phyloP scores from a whole-genome alignment of 2,113 vertebrate genomes.

The Rhinoderma darwinii region DNA sequence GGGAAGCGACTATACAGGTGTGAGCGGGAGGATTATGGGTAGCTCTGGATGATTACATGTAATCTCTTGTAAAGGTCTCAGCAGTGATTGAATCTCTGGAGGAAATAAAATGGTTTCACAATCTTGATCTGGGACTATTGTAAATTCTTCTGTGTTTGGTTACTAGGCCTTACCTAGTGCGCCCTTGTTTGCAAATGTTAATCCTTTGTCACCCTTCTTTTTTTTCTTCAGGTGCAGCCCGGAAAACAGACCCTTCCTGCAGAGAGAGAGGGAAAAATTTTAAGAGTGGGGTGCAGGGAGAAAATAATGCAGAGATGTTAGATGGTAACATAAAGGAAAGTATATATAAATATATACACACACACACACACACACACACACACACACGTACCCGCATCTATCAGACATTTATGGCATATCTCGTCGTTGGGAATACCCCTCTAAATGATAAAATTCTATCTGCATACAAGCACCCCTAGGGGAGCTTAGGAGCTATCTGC shows the following conservation, averaged over 20 bases:
- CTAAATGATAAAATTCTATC: too few relatives aligned
- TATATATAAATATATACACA: too few relatives aligned
- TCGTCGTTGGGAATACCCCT: too few relatives aligned
- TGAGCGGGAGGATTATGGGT: not conserved
- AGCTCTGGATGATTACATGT: not conserved
- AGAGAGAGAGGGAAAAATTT: conserved; percentile 68
- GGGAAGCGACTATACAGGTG: not conserved
- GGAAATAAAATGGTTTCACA: not conserved
- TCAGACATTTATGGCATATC: too few relatives aligned
- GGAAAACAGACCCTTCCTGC: conserved; percentile 76
- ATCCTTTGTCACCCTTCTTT: conserved; percentile 75
- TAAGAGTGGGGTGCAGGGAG: not conserved
- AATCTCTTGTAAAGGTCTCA: not conserved
- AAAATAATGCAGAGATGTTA: not conserved
- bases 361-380: too few relatives aligned
- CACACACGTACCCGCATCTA: too few relatives aligned
- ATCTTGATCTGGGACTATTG: conserved; percentile 23
- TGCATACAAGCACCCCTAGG: too few relatives aligned
- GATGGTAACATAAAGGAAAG: too few relatives aligned
- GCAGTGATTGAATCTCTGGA: not conserved
- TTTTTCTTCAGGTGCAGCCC: conserved; percentile 86
- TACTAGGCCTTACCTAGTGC: conserved; percentile 79
- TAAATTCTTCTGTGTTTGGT: conserved; percentile 66
- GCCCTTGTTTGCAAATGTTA: conserved; percentile 83
- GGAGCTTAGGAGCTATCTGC: too few relatives aligned